Conservation (phyloP, 2,797 vertebrate genomes). For the Poecilia gillii region DNA sequence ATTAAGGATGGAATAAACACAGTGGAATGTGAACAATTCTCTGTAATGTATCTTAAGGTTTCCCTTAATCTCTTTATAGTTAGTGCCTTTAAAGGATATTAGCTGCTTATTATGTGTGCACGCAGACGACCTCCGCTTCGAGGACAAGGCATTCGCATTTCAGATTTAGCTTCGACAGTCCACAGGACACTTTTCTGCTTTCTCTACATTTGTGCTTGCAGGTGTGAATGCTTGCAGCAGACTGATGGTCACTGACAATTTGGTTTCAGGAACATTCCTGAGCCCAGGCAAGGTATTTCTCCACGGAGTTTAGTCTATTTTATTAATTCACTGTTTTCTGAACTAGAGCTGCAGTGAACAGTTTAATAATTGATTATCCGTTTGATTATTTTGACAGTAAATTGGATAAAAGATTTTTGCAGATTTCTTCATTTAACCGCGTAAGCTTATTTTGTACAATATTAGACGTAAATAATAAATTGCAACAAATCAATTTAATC, state of each 20-base stretch:
- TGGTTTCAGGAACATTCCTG: neutral
- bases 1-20: constrained; percentile 22
- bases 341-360: no score
- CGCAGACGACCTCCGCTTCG: neutral
- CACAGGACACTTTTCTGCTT: neutral
- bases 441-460: no score
- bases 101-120: neutral
- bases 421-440: no score
- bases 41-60: neutral
- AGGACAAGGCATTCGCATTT: neutral
- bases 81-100: neutral
- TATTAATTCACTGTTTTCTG: neutral
- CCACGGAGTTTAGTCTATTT: neutral
- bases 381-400: neutral
- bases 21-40: constrained; percentile 14
- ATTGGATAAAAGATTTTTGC: no score
- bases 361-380: no score
- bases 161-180: neutral
- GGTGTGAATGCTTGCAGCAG: neutral
- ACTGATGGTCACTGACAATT: neutral
- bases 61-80: neutral
- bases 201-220: constrained; percentile 1
- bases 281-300: neutral
- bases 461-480: no score
- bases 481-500: no score